These are phyloP conservation scores for Lingula anatina DNA, from an alignment of 2,888 invertebrate genomes.

Conservation along the genomic window DNA sequence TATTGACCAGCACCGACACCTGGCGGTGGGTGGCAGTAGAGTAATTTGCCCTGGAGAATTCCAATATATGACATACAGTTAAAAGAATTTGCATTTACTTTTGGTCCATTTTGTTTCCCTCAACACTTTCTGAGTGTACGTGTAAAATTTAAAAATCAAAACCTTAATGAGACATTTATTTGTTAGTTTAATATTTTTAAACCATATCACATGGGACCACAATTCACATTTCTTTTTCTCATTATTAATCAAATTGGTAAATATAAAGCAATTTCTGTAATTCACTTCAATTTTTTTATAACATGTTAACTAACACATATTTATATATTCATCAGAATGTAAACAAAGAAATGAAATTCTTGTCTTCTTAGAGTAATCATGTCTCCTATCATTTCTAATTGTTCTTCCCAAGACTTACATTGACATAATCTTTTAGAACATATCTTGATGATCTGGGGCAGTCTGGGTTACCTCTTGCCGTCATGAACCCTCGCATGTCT, in stretches of 20 bases:
- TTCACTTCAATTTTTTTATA: no score
- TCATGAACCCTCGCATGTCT: constrained; percentile 96
- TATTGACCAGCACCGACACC: constrained; percentile 61
- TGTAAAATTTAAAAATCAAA: no score
- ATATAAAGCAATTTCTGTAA: no score
- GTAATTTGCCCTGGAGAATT: constrained; percentile 74
- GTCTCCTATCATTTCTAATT: background rate
- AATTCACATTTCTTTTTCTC: no score
- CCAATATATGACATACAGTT: no score
- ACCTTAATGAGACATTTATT: background rate
- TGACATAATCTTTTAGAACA: constrained; percentile 74
- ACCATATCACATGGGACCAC: no score
- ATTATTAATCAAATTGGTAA: no score
- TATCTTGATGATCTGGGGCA: constrained; percentile 83
- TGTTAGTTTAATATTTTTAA: background rate
- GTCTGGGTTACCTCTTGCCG: constrained; percentile 87
- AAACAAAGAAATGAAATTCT: background rate
- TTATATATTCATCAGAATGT: background rate
- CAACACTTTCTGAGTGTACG: no score
- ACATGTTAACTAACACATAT: no score
- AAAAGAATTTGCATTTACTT: no score
- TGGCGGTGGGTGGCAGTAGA: constrained; percentile 80
- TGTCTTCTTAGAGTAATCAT: no score
- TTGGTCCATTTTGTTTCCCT: no score
- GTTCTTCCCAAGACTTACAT: constrained; percentile 28